Conservation (phyloP, 1,140 invertebrate species). For the Anagrus nilaparvatae region DNA sequence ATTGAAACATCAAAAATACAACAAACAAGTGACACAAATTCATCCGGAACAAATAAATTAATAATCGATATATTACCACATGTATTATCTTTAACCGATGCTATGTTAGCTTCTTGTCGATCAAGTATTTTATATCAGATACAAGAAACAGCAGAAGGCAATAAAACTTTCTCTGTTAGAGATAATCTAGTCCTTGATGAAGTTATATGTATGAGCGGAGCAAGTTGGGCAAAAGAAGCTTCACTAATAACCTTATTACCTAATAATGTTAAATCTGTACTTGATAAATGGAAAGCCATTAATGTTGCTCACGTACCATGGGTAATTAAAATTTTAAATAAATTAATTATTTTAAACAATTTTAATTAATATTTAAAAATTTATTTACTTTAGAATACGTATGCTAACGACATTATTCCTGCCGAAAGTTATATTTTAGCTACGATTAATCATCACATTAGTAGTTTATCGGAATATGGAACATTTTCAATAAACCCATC, state of each 20-base stretch:
- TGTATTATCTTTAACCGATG: conserved; percentile 49
- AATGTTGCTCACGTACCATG: conserved; percentile 43
- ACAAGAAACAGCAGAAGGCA: conserved; percentile 40
- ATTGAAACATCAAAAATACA: conserved; percentile 29
- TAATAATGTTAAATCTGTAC: conserved; percentile 43
- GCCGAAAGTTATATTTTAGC: conserved; percentile 68
- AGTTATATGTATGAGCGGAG: conserved; percentile 52
- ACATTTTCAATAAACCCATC: conserved; percentile 56
- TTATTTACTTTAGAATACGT: conserved; percentile 47
- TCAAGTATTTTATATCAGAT: conserved; percentile 47
- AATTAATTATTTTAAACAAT: background rate
- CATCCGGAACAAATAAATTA: conserved; percentile 31
- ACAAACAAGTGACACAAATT: conserved; percentile 20
- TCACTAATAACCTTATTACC: conserved; percentile 50
- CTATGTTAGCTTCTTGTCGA: conserved; percentile 43
- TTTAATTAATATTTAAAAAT: conserved; percentile 4
- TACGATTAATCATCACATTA: conserved; percentile 47
- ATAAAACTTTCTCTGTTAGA: conserved; percentile 39
- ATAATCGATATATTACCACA: conserved; percentile 52
- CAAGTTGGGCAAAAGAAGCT: conserved; percentile 43
- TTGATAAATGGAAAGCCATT: conserved; percentile 56
- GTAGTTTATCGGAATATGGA: conserved; percentile 46
- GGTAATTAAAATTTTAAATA: conserved; percentile 20
- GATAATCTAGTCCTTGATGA: conserved; percentile 46
- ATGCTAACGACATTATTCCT: conserved; percentile 69